Conservation (phyloP, 2,797 vertebrate genomes). For the Dendrocincla fuliginosa region DNA sequence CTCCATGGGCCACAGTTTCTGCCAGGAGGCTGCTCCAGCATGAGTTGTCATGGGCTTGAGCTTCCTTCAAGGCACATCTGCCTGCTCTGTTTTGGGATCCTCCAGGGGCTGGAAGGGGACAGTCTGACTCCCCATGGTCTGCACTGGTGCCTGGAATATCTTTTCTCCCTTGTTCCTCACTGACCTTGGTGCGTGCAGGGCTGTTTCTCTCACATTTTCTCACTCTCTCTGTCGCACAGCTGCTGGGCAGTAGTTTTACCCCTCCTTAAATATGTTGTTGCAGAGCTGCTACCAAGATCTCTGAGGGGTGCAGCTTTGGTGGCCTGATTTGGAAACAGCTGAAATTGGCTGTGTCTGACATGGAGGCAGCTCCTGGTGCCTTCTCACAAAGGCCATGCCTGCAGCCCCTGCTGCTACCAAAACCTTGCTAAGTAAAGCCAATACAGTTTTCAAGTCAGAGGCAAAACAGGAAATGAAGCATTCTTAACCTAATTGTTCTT, state of each 20-base stretch:
- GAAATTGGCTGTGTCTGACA: background rate
- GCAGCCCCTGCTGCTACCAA: background rate
- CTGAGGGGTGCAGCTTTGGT: background rate
- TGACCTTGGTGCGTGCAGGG: background rate
- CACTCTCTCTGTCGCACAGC: background rate
- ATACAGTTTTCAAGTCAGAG: background rate
- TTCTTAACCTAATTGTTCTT: background rate
- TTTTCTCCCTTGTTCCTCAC: background rate
- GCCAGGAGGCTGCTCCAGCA: background rate
- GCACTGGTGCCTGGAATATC: rapidly evolving
- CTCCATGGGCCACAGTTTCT: background rate
- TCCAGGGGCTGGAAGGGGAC: background rate
- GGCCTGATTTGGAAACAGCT: background rate
- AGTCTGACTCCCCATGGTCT: background rate
- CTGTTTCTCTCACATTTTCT: background rate
- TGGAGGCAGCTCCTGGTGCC: background rate
- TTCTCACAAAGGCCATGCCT: background rate
- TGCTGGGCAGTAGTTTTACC: background rate
- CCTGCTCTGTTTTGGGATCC: rapidly evolving
- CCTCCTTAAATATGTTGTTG: background rate
- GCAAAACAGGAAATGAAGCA: background rate
- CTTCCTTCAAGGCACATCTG: background rate
- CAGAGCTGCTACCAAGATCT: rapidly evolving
- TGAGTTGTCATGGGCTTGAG: background rate
- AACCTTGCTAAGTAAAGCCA: background rate